Conservation (phyloP, 2,888 invertebrate species). For the Coenonympha glycerion region DNA sequence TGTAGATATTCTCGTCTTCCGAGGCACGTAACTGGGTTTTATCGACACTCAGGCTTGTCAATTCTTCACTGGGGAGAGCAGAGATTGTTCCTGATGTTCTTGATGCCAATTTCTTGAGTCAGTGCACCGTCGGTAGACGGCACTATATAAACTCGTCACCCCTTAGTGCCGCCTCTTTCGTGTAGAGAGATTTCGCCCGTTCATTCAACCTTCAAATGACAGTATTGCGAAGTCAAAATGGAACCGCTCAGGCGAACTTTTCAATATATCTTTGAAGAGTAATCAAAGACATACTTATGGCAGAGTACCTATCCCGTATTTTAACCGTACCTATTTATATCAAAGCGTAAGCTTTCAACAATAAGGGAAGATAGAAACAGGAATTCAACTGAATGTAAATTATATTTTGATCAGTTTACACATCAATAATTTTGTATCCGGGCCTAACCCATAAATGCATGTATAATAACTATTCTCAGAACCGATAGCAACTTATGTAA, state of each 20-base stretch:
- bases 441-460: too few species aligned
- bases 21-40: too few species aligned
- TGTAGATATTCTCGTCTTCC: too few species aligned
- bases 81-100: conserved; percentile 2
- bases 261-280: conserved; percentile 5
- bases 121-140: conserved; percentile 65
- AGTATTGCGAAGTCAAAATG: conserved; percentile 46
- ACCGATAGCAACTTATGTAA: not conserved
- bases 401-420: too few species aligned
- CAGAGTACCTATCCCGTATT: not conserved
- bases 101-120: conserved; percentile 53
- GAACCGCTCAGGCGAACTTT: not conserved
- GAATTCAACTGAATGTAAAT: too few species aligned
- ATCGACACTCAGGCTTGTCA: not conserved
- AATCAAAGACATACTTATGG: not conserved
- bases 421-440: too few species aligned
- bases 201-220: conserved; percentile 72
- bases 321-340: too few species aligned
- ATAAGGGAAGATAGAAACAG: too few species aligned
- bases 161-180: conserved; percentile 67
- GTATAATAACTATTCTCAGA: too few species aligned
- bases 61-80: not conserved
- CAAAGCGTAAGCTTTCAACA: too few species aligned
- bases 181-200: conserved; percentile 69
- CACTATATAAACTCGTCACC: conserved; percentile 71